Conservation (phyloP, 2,888 invertebrate genomes). For the Taphrorychus bicolor region DNA sequence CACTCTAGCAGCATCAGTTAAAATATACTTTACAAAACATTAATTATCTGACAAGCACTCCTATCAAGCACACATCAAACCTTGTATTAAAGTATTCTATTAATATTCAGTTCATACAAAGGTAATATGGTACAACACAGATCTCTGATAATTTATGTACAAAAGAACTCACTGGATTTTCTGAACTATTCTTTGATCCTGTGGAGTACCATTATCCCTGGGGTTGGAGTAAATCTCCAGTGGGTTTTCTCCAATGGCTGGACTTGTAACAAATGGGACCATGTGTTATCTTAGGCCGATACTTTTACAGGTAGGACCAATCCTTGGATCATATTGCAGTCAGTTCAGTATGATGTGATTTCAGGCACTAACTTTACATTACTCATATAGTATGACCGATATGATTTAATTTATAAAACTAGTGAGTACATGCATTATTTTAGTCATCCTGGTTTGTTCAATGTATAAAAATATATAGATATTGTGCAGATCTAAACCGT, state of each 20-base stretch:
- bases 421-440: conserved; percentile 59
- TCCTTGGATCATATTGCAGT: conserved; percentile 44
- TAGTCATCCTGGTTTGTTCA: conserved; percentile 56
- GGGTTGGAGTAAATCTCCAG: conserved; percentile 39
- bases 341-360: conserved; percentile 41
- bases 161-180: conserved; percentile 56
- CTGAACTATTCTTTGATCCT: conserved; percentile 48
- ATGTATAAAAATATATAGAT: conserved; percentile 62
- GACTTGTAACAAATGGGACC: conserved; percentile 24
- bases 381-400: conserved; percentile 53
- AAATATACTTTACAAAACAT: conserved; percentile 56
- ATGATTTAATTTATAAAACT: conserved; percentile 60
- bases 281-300: conserved; percentile 47
- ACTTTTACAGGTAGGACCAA: conserved; percentile 43
- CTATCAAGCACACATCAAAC: conserved; percentile 56
- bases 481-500: conserved; percentile 61
- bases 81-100: conserved; percentile 48
- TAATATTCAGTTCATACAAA: conserved; percentile 36
- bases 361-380: conserved; percentile 58
- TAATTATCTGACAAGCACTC: conserved; percentile 54
- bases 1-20: conserved; percentile 65
- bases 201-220: conserved; percentile 29
- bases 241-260: conserved; percentile 40
- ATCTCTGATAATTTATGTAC: conserved; percentile 58
- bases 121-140: conserved; percentile 57